Evolutionary conservation across 2,888 invertebrate species (phyloP), one percentile per base, ranked within the genome.

Genomic region (Malthinus flaveolus): DNA sequence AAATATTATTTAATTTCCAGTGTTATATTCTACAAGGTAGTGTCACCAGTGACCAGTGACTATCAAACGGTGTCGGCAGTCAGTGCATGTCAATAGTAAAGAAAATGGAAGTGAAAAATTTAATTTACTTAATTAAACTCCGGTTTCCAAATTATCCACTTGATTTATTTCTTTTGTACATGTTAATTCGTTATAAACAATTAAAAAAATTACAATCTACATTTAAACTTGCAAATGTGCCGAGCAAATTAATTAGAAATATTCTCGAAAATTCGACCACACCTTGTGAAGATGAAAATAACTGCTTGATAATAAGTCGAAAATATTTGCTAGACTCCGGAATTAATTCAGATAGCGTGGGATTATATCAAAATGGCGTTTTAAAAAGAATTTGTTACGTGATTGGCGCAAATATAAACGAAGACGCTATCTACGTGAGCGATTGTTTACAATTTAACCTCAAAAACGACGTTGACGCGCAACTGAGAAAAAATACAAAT

Each of bases 91-190:
- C n/a, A n/a, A 10, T 35, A 5, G 8, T 11, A 23, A 5, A 3
- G 2, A 23, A 2, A 23, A 35, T 35, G 35, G 35, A 35, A 10
- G 2, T 23, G 3, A 49, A 59, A 53, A 46, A 62, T 8, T 8
- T 66, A 31, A 23, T 53, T 32, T 66, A 61, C 42, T 49, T 47
- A 2, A 55, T 54, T 1, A 47, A 50, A 7, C 31, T 56, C 53
- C 65, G 39, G 5, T 59, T 59, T 55, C 69, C 65, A 12, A 72
- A 70, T 60, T 70, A 68, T 46, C 70, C 74, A 9, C 62, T 69
- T 1, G 68, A 71, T 64, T 70, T 69, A 66, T 78, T 73, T 61
- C 66, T 75, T 8, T 61, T 76, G 47, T 78, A 74, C 56, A 75
- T 78, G 75, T 71, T 73, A 50, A 44, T 71, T 47, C 63, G 69